phyloP scores from a whole-genome alignment of 30 jellyfish, hydroid and myxozoan genomes.

The Aurelia sp. region DNA sequence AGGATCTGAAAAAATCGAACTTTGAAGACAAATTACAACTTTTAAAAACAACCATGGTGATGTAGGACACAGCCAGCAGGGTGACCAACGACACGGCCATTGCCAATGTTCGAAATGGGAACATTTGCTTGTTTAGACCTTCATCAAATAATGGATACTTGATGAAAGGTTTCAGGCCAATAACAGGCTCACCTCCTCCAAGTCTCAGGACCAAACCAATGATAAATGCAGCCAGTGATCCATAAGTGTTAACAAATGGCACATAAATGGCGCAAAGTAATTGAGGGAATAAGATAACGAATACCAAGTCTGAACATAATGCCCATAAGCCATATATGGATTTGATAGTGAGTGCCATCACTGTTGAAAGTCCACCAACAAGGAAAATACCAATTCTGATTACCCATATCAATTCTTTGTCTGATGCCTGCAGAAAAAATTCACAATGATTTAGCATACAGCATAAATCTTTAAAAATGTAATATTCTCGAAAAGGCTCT shows the following conservation, averaged over 20 bases:
- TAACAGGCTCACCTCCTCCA: slow-evolving; percentile 81
- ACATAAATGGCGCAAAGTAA: slow-evolving; percentile 89
- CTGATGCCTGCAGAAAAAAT: slow-evolving; percentile 83
- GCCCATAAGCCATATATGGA: slow-evolving; percentile 85
- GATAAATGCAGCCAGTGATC: slow-evolving; percentile 79
- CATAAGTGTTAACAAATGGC: slow-evolving; percentile 86
- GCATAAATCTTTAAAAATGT: too few species aligned
- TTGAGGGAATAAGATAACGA: slow-evolving; percentile 91
- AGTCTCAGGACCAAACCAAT: slow-evolving; percentile 79
- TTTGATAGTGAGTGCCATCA: slow-evolving; percentile 76
- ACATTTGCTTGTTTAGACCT: slow-evolving; percentile 41
- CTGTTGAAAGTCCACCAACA: slow-evolving; percentile 86
- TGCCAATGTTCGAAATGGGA: slow-evolving; percentile 94
- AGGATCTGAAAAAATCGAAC: slow-evolving; percentile 40
- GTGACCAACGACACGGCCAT: slow-evolving; percentile 80
- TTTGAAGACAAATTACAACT: slow-evolving; percentile 10
- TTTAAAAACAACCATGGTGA: slow-evolving; percentile 20
- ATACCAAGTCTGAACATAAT: slow-evolving; percentile 90
- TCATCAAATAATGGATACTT: slow-evolving; percentile 83
- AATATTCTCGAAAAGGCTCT: too few species aligned
- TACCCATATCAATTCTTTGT: slow-evolving; percentile 85
- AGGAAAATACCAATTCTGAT: slow-evolving; percentile 82
- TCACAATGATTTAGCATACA: too few species aligned
- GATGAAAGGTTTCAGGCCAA: slow-evolving; percentile 73
- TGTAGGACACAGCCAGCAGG: slow-evolving; percentile 69